Conservation (phyloP, 2,888 invertebrate genomes). For the Hyles lineata region DNA sequence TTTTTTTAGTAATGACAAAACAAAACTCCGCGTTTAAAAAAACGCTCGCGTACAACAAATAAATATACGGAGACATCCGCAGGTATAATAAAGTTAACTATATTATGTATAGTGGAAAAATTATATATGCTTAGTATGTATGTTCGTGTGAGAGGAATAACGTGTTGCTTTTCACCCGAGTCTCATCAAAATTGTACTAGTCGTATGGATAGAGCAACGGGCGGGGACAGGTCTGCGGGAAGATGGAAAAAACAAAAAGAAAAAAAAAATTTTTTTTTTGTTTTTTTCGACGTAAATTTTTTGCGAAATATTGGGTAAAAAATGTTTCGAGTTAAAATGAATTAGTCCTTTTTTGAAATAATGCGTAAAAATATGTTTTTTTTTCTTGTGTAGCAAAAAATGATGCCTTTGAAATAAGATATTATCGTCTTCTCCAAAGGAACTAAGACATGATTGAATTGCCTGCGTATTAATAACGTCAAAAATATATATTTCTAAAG, state of each 20-base stretch:
- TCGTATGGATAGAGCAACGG: slow-evolving; percentile 13
- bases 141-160: slow-evolving; percentile 12
- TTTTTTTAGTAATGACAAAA: not conserved
- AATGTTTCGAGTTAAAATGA: too few relatives aligned
- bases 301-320: too few relatives aligned
- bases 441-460: too few relatives aligned
- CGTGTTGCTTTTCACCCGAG: slow-evolving; percentile 8
- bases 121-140: slow-evolving; percentile 19
- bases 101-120: slow-evolving; percentile 22
- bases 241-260: not conserved
- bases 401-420: not conserved
- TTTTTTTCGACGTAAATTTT: too few relatives aligned
- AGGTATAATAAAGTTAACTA: slow-evolving; percentile 22
- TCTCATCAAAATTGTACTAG: slow-evolving; percentile 25
- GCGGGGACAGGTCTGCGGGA: not conserved
- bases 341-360: too few relatives aligned
- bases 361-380: too few relatives aligned
- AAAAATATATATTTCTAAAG: too few relatives aligned
- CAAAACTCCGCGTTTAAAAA: slow-evolving; percentile 5
- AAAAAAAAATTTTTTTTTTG: too few relatives aligned
- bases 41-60: not conserved
- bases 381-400: too few relatives aligned
- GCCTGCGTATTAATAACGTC: too few relatives aligned
- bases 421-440: not conserved
- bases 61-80: not conserved